Percentiles rank a stretch among this genome's conserved stretches.
Conservation (phyloP, 2,888 invertebrate species). For the Athetis lepigone region DNA sequence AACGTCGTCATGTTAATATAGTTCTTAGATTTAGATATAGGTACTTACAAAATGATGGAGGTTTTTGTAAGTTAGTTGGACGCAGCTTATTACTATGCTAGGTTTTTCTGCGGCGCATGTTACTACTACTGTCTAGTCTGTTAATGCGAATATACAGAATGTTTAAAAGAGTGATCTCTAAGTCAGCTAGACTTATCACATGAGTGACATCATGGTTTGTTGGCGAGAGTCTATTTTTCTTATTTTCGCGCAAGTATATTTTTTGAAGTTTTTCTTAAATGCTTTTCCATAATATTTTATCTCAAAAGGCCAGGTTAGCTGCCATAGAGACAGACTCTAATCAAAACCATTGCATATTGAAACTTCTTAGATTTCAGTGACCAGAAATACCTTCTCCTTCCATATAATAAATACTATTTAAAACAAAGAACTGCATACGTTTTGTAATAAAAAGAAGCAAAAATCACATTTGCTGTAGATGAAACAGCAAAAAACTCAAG, state of each 20-base stretch:
- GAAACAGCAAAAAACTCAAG: too few species aligned
- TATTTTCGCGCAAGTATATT: too few species aligned
- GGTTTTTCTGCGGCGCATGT: slow-evolving; percentile 24
- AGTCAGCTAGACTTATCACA: too few species aligned
- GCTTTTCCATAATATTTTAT: too few species aligned
- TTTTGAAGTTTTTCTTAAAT: too few species aligned
- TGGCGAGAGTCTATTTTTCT: too few species aligned
- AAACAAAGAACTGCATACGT: neutral
- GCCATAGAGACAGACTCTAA: neutral
- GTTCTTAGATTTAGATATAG: slow-evolving; percentile 22
- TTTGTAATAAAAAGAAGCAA: neutral
- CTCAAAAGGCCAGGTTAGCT: neutral
- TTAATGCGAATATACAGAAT: neutral
- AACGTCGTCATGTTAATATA: slow-evolving; percentile 12
- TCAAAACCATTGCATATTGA: neutral
- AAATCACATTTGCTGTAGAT: neutral
- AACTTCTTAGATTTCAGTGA: neutral
- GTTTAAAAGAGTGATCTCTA: neutral
- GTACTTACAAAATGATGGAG: neutral
- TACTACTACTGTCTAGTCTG: neutral
- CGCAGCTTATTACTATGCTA: slow-evolving; percentile 11
- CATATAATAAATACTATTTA: neutral
- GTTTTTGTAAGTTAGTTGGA: slow-evolving; percentile 7
- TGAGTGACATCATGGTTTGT: too few species aligned
- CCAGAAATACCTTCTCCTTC: neutral